Percentiles rank a stretch among this genome's conserved stretches.
Conservation (phyloP, 2,888 invertebrate genomes). For the Rhamnusium bicolor region DNA sequence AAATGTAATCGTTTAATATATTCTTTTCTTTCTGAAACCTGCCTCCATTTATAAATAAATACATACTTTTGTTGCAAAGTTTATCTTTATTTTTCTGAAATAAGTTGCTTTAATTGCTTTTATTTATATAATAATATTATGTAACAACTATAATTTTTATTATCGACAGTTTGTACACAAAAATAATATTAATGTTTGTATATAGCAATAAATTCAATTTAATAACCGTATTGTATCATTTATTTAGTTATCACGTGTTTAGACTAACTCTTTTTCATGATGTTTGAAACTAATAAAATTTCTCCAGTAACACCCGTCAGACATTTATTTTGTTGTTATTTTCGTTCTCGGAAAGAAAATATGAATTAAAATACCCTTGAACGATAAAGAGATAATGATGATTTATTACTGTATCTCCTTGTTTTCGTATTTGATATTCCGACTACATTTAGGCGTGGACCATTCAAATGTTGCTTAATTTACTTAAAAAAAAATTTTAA, state of each 20-base stretch:
- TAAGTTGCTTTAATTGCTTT: background rate
- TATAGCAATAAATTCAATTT: background rate
- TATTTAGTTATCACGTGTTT: background rate
- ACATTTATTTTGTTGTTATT: background rate
- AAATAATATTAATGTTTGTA: background rate
- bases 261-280: background rate
- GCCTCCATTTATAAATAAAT: background rate
- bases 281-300: background rate
- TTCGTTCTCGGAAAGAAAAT: background rate
- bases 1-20: no score
- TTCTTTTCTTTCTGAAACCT: no score
- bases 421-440: no score
- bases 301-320: background rate
- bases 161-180: background rate
- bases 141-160: background rate
- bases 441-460: no score
- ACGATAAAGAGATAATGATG: background rate
- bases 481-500: no score
- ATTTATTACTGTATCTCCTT: no score
- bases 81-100: background rate
- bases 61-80: background rate
- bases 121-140: slow-evolving; percentile 8
- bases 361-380: background rate
- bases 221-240: background rate
- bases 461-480: no score